Base-by-base conservation (phyloP, 2,113 vertebrate genomes). In the Petrocephalus zakoni region DNA sequence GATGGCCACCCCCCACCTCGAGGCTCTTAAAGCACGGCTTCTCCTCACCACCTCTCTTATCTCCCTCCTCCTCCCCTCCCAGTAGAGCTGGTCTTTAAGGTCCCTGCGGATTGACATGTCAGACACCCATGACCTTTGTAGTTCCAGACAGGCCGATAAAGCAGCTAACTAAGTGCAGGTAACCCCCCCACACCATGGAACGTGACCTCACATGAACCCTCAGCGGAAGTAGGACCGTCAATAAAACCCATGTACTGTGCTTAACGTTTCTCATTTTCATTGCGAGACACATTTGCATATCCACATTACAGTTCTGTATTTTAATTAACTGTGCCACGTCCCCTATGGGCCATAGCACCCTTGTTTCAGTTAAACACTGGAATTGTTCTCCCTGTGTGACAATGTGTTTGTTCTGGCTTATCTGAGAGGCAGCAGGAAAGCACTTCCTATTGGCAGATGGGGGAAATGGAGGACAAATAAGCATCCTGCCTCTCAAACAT, bases 91-190 rank as follows among this genome's bases (percentile, higher is more conserved):
- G 21, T 13, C 82, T 85, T 85, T 13, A n/a, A 53, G 52, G 52
- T 13, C 52, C 52, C 52, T 53, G 52, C 7, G 52, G 25, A 83
- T n/a, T n/a, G 81, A 83, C 22, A 49, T 42, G 47, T 82, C 72
- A 42, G 72, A 78, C 37, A 15, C 34, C 15, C 34, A 42, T 34
- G 29, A 78, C 72, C 72, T 42, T 78, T 68, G 37, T 78, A 42
- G 72, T 42, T 78, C 72, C 72, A 78, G 72, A 78, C 72, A 42
- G 72, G 72, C 72, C 17, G 15, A 78, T 78, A 78, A 78, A 78
- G 37, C 72, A 42, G 29, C 72, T 15, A 29, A 78, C 61, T 68
- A 42, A 42, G 34, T 78, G 37, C 15, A 42, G 72, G 72, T 78
- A 2, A 78, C 15, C 25, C 64, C 68, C 64, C 8, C 55, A 5